Evolutionary conservation across 2,113 vertebrate genomes (phyloP), one percentile per base, ranked within the genome.

Genomic region (Montifringilla adamsi): DNA sequence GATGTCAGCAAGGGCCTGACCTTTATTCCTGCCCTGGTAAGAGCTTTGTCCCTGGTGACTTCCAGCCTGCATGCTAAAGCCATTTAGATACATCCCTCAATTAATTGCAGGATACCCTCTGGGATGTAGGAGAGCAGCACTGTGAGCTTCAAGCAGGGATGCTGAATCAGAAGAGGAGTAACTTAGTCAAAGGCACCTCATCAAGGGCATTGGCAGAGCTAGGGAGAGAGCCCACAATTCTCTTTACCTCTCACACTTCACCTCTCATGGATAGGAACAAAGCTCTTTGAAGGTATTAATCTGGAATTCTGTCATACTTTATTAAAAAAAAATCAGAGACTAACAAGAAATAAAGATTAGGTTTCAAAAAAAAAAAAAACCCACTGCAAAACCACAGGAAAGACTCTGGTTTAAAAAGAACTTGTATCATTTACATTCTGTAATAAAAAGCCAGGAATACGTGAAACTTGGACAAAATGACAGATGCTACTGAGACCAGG

Each of bases 21-120:
- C 93, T 94, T 94, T 94, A 95, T 87, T 94, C 85, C 66, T 92
- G 84, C 70, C 87, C 89, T 41, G 77, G 89, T 83, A 88, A 91
- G 52, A 91, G 33, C 70, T 94, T 68, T 79, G 67, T 89, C 83
- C 69, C 95, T 87, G 39, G 39, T 85, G 94, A 44, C 70, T 92
- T 91, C 47, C 2, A 11, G 39, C 43, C 87, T 84, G 87, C 62
- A 52, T 59, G 37, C 83, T 93, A 78, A 93, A 94, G 68, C 56
- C 73, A 60, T 93, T 96, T 94, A 85, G 59, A 95, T 87, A 94
- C 67, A 89, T 37, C 39, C 89, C 75, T 87, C 90, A 92, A 95
- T 96, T 96, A 96, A 92, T 78, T 0, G 1, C 58, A 89, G 83
- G 33, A 62, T 90, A 63, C 41, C 83, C 92, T 67, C 73, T 64